A percentile compares a stretch with the other conserved stretches of the same genome.
phyloP scores from a whole-genome alignment of 2,888 invertebrate species.

The Cerastoderma edule region DNA sequence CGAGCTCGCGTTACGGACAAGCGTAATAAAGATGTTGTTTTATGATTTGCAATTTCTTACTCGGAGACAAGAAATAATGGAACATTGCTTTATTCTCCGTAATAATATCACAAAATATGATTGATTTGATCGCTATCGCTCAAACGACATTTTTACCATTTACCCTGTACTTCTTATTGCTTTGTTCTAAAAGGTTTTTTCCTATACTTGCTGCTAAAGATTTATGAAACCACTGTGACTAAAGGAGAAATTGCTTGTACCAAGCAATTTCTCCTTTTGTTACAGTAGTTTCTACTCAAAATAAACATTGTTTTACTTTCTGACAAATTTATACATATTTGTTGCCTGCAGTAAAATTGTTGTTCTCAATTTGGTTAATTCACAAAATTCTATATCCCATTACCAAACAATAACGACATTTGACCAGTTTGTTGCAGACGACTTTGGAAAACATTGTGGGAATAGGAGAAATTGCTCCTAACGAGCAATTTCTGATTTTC shows the following conservation, averaged over 20 bases:
- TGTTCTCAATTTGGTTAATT: too few species aligned
- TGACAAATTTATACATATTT: too few species aligned
- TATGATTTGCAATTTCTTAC: constrained; percentile 23
- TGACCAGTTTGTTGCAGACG: too few species aligned
- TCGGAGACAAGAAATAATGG: constrained; percentile 21
- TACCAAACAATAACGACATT: too few species aligned
- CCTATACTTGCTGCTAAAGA: background rate
- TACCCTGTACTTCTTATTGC: background rate
- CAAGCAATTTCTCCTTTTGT: background rate
- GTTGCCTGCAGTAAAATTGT: too few species aligned
- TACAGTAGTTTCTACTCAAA: background rate
- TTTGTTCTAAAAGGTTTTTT: background rate
- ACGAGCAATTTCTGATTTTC: too few species aligned
- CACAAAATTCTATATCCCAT: too few species aligned
- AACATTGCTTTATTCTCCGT: constrained; percentile 4
- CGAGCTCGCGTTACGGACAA: constrained; percentile 18
- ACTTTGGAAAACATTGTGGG: too few species aligned
- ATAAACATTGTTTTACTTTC: too few species aligned
- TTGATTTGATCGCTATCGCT: constrained; percentile 23
- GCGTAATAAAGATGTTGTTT: constrained; percentile 18
- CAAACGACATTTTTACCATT: constrained; percentile 12
- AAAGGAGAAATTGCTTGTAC: background rate
- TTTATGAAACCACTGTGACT: background rate
- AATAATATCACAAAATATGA: constrained; percentile 10
- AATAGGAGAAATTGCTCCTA: too few species aligned